A percentile compares a stretch with the other conserved stretches of the same genome.
Evolutionary conservation across 2,113 vertebrate genomes (phyloP).

Genomic region (Arothron firmamentum): DNA sequence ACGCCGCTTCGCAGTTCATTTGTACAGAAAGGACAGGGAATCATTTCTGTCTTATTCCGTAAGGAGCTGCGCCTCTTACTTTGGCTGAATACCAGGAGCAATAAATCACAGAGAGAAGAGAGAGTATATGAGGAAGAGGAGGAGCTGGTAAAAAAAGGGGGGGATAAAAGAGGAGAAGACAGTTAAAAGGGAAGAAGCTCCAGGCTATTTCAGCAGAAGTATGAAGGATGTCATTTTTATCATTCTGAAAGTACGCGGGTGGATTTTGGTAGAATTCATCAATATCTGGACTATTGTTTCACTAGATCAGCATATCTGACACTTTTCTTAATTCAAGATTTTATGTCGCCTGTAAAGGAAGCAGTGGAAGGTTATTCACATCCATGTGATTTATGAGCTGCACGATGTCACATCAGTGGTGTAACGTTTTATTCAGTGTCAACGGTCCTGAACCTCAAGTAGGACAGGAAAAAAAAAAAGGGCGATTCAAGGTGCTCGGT

Average conservation of each 20-base stretch:
- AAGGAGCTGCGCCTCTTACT: constrained; percentile 29
- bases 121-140: constrained; percentile 15
- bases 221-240: neutral
- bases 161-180: constrained; percentile 13
- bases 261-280: neutral
- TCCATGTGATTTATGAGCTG: neutral
- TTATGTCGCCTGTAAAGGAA: neutral
- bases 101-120: constrained; percentile 45
- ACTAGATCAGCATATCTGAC: neutral
- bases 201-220: constrained; percentile 7
- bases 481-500: too few relatives aligned
- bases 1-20: neutral
- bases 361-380: neutral
- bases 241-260: neutral
- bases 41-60: constrained; percentile 45
- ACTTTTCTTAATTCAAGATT: neutral
- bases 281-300: neutral
- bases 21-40: constrained; percentile 14
- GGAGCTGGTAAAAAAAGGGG: constrained; percentile 9
- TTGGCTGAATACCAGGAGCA: constrained; percentile 41
- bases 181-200: constrained; percentile 2
- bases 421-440: too few relatives aligned
- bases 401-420: too few relatives aligned
- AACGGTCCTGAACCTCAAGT: too few relatives aligned
- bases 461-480: too few relatives aligned